Evolutionary conservation across 1,140 invertebrate genomes (phyloP), one percentile per base, ranked within the genome.

Genomic region (Octopus bimaculoides): DNA sequence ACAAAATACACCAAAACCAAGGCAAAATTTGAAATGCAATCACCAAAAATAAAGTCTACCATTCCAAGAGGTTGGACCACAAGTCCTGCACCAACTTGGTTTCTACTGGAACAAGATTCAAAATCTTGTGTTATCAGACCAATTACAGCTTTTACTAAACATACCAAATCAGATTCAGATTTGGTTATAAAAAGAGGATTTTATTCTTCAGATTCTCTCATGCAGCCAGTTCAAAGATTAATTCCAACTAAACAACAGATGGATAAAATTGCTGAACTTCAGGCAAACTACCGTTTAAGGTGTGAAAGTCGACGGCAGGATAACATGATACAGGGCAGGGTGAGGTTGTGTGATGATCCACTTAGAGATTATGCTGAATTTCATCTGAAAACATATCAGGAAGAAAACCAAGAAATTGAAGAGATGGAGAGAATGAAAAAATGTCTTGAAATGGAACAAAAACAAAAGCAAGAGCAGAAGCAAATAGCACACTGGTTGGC

Each of bases 71-170:
- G 8, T 81, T 81, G 75, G 26, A 41, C 77, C 81, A 56, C 82
- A 81, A 54, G 77, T 78, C 26, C 52, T 85, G 12, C 79, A 82
- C 6, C 80, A 83, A 5, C 82, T 84, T 73, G 80, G 82, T 53
- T 74, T 77, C 54, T 85, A 86, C 78, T 61, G 81, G 54, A 86
- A 80, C 73, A 77, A 81, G 75, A 86, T 88, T 14, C 89, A 88
- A 3, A 89, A 89, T 87, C 80, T 88, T 75, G 89, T 89, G 88
- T 89, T 88, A 69, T 84, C 88, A 55, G 82, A 83, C 66, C 83
- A 87, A 26, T 82, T 89, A 78, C 85, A 85, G 76, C 84, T 87
- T 9, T 87, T 86, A 83, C 82, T 87, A 14, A 76, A 80, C 69
- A 77, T 83, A 10, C 78, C 86, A 26, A 83, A 87, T 71, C 83